Conservation (phyloP, 2,113 vertebrate genomes). For the Thunnus thynnus region DNA sequence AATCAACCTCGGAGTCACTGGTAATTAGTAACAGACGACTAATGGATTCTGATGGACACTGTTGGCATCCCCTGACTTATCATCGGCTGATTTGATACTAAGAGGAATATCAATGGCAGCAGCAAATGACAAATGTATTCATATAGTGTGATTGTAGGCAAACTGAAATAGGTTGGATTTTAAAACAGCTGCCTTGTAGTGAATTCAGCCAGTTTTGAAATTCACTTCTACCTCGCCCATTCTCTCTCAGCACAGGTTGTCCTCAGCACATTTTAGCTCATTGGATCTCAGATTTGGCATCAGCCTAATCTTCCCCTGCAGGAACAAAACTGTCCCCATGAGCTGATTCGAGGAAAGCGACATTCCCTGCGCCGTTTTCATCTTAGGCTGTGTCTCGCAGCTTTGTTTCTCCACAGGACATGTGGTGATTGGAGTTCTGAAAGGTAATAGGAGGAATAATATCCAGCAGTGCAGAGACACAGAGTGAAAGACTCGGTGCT, state of each 20-base stretch:
- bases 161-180: constrained; percentile 41
- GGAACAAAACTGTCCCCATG: constrained; percentile 35
- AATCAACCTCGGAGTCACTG: constrained; percentile 81
- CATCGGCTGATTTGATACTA: constrained; percentile 48
- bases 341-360: constrained; percentile 72
- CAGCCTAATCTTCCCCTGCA: constrained; percentile 61
- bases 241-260: constrained; percentile 38
- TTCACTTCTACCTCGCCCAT: constrained; percentile 8
- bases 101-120: constrained; percentile 50
- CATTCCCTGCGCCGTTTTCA: constrained; percentile 68
- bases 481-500: constrained; percentile 43
- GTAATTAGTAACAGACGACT: constrained; percentile 79
- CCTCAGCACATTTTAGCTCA: constrained; percentile 35
- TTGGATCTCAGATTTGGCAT: constrained; percentile 59
- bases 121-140: constrained; percentile 32
- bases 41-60: constrained; percentile 80
- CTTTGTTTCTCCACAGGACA: constrained; percentile 78
- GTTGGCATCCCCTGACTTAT: constrained; percentile 60
- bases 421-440: constrained; percentile 74
- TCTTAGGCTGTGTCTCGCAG: constrained; percentile 52
- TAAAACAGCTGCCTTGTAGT: constrained; percentile 30
- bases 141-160: constrained; percentile 26
- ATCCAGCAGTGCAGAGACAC: constrained; percentile 65
- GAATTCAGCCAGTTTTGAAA: constrained; percentile 32
- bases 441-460: constrained; percentile 78